Conservation (phyloP, 1,140 invertebrate genomes). For the Drosophila guanche region DNA sequence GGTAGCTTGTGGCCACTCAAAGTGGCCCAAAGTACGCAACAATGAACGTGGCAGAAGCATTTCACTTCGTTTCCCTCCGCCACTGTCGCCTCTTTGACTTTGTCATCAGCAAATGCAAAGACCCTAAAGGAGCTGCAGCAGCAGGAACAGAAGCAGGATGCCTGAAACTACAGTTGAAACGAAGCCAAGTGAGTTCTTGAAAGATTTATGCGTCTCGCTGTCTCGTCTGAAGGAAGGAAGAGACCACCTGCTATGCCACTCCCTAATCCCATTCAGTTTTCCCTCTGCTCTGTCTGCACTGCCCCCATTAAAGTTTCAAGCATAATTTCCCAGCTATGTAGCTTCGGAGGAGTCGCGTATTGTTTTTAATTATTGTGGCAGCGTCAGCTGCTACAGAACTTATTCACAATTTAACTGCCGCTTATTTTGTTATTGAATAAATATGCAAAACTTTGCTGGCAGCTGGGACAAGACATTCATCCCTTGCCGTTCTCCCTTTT, state of each 20-base stretch:
- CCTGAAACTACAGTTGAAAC: conserved; percentile 12
- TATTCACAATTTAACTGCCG: conserved; percentile 74
- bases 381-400: conserved; percentile 51
- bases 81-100: conserved; percentile 58
- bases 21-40: conserved; percentile 38
- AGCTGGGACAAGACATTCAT: conserved; percentile 42
- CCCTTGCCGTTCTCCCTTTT: not conserved
- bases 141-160: no score
- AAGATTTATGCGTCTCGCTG: conserved; percentile 64
- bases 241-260: conserved; percentile 11
- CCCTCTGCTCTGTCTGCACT: not conserved
- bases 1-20: conserved; percentile 63
- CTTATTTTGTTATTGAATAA: conserved; percentile 73
- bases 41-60: conserved; percentile 46
- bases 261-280: not conserved
- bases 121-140: no score
- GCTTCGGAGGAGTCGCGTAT: conserved; percentile 22
- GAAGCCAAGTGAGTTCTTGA: conserved; percentile 63
- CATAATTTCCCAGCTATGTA: conserved; percentile 30
- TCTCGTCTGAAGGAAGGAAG: conserved; percentile 21
- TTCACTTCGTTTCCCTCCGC: conserved; percentile 7
- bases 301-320: conserved; percentile 64
- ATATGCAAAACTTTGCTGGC: conserved; percentile 61
- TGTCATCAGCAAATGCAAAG: conserved; percentile 71
- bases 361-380: conserved; percentile 67